Conservation (phyloP, 2,113 vertebrate genomes). For the Perca flavescens region DNA sequence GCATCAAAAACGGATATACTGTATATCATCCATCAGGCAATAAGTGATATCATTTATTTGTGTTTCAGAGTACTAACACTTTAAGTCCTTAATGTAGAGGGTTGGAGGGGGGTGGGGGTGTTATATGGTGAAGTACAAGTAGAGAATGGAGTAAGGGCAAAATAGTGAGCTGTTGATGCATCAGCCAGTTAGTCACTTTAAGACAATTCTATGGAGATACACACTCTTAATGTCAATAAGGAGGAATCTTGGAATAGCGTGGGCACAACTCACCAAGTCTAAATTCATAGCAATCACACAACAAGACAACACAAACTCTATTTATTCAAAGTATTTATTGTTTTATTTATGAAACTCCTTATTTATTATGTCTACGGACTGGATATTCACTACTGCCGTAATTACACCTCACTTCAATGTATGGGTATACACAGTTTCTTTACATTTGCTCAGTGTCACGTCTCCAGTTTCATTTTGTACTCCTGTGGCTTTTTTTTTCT, state of each 20-base stretch:
- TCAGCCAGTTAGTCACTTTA: slow-evolving; percentile 36
- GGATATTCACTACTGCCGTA: slow-evolving; percentile 77
- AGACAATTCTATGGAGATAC: slow-evolving; percentile 26
- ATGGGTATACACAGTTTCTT: slow-evolving; percentile 41
- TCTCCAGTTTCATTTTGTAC: slow-evolving; percentile 75
- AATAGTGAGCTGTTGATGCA: slow-evolving; percentile 49
- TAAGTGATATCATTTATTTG: slow-evolving; percentile 79
- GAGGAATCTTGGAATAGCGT: slow-evolving; percentile 54
- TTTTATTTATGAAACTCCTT: slow-evolving; percentile 79
- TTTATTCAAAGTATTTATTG: slow-evolving; percentile 85
- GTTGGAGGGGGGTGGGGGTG: slow-evolving; percentile 3
- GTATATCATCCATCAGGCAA: slow-evolving; percentile 82
- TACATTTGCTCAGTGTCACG: slow-evolving; percentile 56
- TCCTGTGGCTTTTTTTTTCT: slow-evolving; percentile 80
- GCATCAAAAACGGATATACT: slow-evolving; percentile 60
- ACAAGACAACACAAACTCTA: slow-evolving; percentile 74
- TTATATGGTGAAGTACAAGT: slow-evolving; percentile 46
- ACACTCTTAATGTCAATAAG: slow-evolving; percentile 46
- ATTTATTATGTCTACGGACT: slow-evolving; percentile 84
- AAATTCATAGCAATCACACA: slow-evolving; percentile 76
- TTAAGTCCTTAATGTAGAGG: slow-evolving; percentile 55
- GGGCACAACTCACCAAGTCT: slow-evolving; percentile 70
- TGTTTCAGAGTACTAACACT: slow-evolving; percentile 78
- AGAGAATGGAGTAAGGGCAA: slow-evolving; percentile 35
- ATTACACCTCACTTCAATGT: slow-evolving; percentile 58